A percentile compares a stretch with the other conserved stretches of the same genome.
phyloP scores from a whole-genome alignment of 2,888 invertebrate genomes.

The Nemapogon koenigi region DNA sequence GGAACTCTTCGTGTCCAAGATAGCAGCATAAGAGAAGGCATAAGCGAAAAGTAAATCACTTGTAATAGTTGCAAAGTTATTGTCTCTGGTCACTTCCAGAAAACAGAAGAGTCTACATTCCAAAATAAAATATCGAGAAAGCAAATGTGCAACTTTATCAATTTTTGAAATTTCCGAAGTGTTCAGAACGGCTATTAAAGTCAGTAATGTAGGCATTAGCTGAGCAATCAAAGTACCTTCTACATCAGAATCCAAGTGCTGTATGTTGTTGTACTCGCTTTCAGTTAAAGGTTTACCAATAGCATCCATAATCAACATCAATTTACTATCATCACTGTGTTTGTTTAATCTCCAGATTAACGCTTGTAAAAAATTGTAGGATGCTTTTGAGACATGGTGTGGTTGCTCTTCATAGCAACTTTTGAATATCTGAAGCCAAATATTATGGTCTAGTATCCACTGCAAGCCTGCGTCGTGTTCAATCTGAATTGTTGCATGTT shows the following conservation, averaged over 20 bases:
- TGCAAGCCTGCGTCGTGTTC: conserved; percentile 20
- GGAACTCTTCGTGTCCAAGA: neutral
- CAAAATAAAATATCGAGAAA: conserved; percentile 7
- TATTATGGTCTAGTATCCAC: conserved; percentile 17
- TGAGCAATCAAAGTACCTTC: conserved; percentile 1
- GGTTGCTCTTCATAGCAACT: conserved; percentile 17
- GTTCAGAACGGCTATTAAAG: conserved; percentile 7
- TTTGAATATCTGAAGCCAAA: conserved; percentile 20
- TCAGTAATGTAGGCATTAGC: conserved; percentile 5
- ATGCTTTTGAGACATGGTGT: conserved; percentile 16
- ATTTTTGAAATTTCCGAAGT: conserved; percentile 1
- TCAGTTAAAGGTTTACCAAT: conserved; percentile 12
- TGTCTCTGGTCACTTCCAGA: conserved; percentile 5
- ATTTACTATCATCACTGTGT: conserved; percentile 21
- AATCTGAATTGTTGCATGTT: conserved; percentile 6
- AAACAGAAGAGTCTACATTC: conserved; percentile 2
- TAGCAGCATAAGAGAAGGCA: conserved; percentile 3
- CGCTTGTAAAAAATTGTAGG: conserved; percentile 22
- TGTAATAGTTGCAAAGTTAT: conserved; percentile 5
- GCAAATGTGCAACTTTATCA: conserved; percentile 6
- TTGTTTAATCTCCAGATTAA: conserved; percentile 24
- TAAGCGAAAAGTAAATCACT: conserved; percentile 2
- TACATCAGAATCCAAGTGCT: conserved; percentile 4
- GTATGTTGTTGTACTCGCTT: conserved; percentile 5
- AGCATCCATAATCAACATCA: conserved; percentile 21